Evolutionary conservation across 1,140 invertebrate species (phyloP).

Genomic region (Heliconius himera): DNA sequence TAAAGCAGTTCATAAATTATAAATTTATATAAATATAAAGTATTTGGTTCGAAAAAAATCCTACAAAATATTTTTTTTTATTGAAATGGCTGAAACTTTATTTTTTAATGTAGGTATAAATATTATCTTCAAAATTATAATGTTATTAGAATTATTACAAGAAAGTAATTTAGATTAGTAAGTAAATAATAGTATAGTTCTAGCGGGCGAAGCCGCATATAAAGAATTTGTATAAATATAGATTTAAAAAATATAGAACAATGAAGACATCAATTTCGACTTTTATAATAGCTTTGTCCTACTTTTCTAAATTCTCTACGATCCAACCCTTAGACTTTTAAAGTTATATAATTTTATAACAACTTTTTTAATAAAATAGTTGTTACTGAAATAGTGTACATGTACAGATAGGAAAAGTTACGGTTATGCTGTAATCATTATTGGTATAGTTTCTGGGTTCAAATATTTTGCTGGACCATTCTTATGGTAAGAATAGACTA

Average conservation of each 20-base stretch:
- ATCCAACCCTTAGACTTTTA: slow-evolving; percentile 15
- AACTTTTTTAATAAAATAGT: slow-evolving; percentile 31
- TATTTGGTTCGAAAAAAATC: too few species aligned
- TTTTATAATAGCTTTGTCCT: neutral
- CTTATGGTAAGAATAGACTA: too few species aligned
- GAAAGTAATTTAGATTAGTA: too few species aligned
- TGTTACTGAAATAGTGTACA: neutral
- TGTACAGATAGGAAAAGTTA: neutral
- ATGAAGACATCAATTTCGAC: slow-evolving; percentile 1
- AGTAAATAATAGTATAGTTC: too few species aligned
- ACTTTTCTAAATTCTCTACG: slow-evolving; percentile 13
- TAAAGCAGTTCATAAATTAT: too few species aligned
- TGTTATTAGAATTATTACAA: too few species aligned
- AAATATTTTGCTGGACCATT: neutral
- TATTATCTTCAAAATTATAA: too few species aligned
- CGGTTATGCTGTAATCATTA: neutral
- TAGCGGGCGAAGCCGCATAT: too few species aligned
- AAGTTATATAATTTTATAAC: slow-evolving; percentile 22
- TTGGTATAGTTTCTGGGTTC: neutral
- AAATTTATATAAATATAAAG: too few species aligned
- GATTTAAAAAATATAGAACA: neutral
- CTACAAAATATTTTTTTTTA: too few species aligned
- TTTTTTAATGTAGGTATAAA: too few species aligned
- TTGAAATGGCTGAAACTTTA: too few species aligned
- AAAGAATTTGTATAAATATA: neutral